Conservation (phyloP, 2,797 vertebrate genomes). For the Pristis pectinata region DNA sequence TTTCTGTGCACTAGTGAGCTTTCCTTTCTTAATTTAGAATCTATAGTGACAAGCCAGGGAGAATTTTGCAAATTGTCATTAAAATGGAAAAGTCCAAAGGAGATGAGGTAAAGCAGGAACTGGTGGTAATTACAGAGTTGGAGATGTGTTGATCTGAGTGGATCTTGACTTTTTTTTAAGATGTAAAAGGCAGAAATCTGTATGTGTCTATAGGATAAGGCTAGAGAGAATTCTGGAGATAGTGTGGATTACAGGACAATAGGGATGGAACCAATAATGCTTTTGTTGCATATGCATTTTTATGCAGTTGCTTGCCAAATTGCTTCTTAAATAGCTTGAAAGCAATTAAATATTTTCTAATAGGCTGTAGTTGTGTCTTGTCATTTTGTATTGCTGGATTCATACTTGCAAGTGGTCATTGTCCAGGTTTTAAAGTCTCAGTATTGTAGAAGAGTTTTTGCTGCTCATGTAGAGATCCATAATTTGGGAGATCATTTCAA, state of each 20-base stretch:
- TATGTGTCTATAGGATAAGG: not conserved
- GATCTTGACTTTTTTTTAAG: not conserved
- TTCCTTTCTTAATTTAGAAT: not conserved
- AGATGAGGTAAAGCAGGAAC: not conserved
- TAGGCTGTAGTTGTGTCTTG: not conserved
- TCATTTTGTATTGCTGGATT: not conserved
- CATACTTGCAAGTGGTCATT: not conserved
- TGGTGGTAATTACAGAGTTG: not conserved
- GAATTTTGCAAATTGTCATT: not conserved
- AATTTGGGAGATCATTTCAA: no score
- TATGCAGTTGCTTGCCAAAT: not conserved
- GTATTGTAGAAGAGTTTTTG: not conserved
- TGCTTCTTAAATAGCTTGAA: no score
- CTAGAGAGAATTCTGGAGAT: not conserved
- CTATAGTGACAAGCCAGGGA: not conserved
- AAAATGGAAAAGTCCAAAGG: not conserved
- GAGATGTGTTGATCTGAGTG: slow-evolving; percentile 1
- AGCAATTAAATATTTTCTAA: not conserved
- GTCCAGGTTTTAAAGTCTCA: not conserved
- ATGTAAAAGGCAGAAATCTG: not conserved
- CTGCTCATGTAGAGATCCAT: no score
- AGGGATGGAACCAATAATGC: not conserved
- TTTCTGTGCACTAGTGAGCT: not conserved
- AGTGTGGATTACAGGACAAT: not conserved
- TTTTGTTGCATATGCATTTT: not conserved